A percentile compares a stretch with the other conserved stretches of the same genome.
Conservation (phyloP, 2,113 vertebrate genomes). For the Mixornis gularis region DNA sequence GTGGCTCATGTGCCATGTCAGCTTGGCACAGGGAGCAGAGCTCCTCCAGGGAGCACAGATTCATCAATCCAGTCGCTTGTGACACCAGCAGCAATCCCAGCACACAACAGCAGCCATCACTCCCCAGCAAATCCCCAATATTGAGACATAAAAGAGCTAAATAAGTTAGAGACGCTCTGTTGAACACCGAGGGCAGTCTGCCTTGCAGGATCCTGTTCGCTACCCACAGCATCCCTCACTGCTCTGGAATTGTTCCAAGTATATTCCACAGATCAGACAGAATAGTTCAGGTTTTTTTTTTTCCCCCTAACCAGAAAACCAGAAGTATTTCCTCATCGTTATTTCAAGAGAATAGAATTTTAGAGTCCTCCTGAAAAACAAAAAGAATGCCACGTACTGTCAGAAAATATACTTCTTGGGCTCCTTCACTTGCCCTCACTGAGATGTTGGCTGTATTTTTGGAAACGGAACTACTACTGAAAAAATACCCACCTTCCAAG, state of each 20-base stretch:
- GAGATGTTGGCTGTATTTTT: background rate
- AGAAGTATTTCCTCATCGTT: background rate
- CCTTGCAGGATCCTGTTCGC: background rate
- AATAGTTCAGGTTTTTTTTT: background rate
- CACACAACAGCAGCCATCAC: background rate
- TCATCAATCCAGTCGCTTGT: background rate
- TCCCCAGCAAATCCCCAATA: background rate
- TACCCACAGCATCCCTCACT: background rate
- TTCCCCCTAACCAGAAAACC: background rate
- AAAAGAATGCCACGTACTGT: background rate
- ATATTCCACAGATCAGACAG: background rate
- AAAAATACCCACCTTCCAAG: background rate
- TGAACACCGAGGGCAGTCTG: background rate
- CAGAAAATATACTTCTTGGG: background rate
- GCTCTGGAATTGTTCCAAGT: background rate
- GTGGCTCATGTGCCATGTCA: background rate
- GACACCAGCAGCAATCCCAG: background rate
- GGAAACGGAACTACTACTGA: background rate
- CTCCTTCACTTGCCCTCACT: background rate
- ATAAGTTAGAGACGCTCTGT: background rate
- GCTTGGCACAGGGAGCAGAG: background rate
- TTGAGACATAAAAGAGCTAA: conserved; percentile 3
- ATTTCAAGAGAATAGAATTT: conserved; percentile 6
- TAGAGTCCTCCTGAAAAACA: background rate
- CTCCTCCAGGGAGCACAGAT: background rate